These are phyloP conservation scores for Chaunax sp. DNA, from an alignment of 2,797 vertebrate species.

Conservation along the genomic window DNA sequence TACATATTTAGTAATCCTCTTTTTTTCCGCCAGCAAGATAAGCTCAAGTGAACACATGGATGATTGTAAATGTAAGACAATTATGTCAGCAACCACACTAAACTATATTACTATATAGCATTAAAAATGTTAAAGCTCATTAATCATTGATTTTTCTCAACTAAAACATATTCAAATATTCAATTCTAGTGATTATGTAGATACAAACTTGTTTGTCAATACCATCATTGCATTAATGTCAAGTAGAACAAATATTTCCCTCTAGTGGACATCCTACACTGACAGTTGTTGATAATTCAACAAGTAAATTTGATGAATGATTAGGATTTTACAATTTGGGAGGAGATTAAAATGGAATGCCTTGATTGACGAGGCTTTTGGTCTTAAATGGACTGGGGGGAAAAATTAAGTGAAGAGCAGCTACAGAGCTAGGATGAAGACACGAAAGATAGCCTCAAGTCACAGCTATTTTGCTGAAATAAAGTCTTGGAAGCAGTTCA, in stretches of 20 bases:
- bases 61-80: constrained; percentile 54
- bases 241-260: constrained; percentile 29
- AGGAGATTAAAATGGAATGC: constrained; percentile 11
- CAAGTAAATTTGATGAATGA: constrained; percentile 4
- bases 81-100: constrained; percentile 52
- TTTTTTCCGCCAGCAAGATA: constrained; percentile 35
- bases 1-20: constrained; percentile 40
- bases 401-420: constrained; percentile 13
- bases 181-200: constrained; percentile 48
- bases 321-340: constrained; percentile 21
- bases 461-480: constrained; percentile 42
- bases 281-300: constrained; percentile 13
- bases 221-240: constrained; percentile 18
- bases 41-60: constrained; percentile 8
- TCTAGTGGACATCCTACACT: constrained; percentile 15
- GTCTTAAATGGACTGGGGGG: constrained; percentile 15
- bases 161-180: constrained; percentile 36
- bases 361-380: constrained; percentile 35
- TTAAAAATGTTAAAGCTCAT: constrained; percentile 66
- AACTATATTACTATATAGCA: constrained; percentile 34
- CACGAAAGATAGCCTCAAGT: constrained; percentile 33
- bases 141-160: constrained; percentile 40
- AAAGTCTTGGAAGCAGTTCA: constrained; percentile 43
- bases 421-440: constrained; percentile 31
- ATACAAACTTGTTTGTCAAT: constrained; percentile 47